Base-by-base conservation (phyloP, 2,797 vertebrate genomes). In the Argya squamiceps region DNA sequence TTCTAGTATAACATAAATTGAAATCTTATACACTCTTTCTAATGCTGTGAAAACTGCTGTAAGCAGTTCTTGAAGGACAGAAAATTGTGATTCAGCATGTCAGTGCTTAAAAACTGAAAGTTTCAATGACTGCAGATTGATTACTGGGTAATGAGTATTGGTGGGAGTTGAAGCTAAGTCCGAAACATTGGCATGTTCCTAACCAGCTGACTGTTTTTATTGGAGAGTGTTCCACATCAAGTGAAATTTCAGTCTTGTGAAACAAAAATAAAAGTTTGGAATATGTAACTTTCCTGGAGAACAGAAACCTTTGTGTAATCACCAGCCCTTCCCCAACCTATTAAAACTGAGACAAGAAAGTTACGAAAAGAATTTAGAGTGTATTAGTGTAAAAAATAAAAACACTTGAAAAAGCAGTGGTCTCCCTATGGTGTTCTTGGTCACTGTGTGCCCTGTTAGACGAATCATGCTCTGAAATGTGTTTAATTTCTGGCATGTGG, bases 21-120 rank as follows among this genome's bases (percentile, higher is more conserved):
- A 88, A 88, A 62, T 68, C 22, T 15, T 89, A 50, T 4, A 36
- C 13, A 11, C 13, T 46, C 50, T 91, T 88, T 39, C 18, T 68
- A 53, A 68, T 78, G 50, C 43, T 4, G 9, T 84, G n/a, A 58
- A 78, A 94, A 92, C 76, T 87, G 36, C 58, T 60, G 16, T 84
- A 75, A 71, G 71, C 37, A 56, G 47, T 90, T 94, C 36, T 64
- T 81, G 62, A 47, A 23, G 50, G 77, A 81, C 55, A 89, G 59
- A 84, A 88, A 74, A 78, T 55, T 9, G 16, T 76, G 88, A 95
- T 87, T 94, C 83, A 92, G 75, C 52, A 53, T 52, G n/a, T 70
- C 79, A 76, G 18, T 64, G 44, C 32, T 93, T 74, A n/a, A 50
- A 88, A 62, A 44, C 8, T 19, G 46, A 39, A 80, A 78, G 34